Evolutionary conservation across 1,140 invertebrate genomes (phyloP), one percentile per base, ranked within the genome.

Genomic region (Aporrectodea caliginosa): DNA sequence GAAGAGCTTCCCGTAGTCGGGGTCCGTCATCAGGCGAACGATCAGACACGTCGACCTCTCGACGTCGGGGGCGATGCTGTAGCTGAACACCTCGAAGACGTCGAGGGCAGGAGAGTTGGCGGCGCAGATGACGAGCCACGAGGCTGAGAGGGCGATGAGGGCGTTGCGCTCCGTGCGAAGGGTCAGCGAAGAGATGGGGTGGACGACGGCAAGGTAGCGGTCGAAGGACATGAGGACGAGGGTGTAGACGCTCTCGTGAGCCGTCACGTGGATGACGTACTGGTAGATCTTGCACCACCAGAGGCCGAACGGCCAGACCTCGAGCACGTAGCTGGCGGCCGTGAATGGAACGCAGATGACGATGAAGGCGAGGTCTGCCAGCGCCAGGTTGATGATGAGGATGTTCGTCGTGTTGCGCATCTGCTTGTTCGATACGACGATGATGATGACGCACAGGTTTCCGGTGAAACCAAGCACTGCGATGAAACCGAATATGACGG

Each of bases 181-280:
- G 0, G 93, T 93, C 92, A 96, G 97, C 73, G 94, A 96, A 0
- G 92, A 91, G 78, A 98, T 94, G 0, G 96, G 95, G 88, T 97
- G 94, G 0, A 97, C 95, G 14, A 98, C 95, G 30, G 96, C 96
- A 84, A 98, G 90, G 87, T 95, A 98, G 81, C 96, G 91, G 87
- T 98, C 96, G 31, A 98, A 88, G 27, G 95, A 96, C 95, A 98
- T 98, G 70, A 98, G 90, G 0, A 98, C 95, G 30, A 98, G 89
- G 0, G 95, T 98, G 87, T 97, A 98, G 16, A 98, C 95, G 81
- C 94, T 95, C 2, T 94, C 94, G 84, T 95, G 96, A 0, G 95
- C 95, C 16, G 94, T 96, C 0, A 97, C 95, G 82, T 89, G 87
- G 72, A 83, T 86, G 43, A 86, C 78, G 84, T 93, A 94, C 84